phyloP scores from a whole-genome alignment of 92 coral and sea anemone genomes.

The Palythoa grandiflora region DNA sequence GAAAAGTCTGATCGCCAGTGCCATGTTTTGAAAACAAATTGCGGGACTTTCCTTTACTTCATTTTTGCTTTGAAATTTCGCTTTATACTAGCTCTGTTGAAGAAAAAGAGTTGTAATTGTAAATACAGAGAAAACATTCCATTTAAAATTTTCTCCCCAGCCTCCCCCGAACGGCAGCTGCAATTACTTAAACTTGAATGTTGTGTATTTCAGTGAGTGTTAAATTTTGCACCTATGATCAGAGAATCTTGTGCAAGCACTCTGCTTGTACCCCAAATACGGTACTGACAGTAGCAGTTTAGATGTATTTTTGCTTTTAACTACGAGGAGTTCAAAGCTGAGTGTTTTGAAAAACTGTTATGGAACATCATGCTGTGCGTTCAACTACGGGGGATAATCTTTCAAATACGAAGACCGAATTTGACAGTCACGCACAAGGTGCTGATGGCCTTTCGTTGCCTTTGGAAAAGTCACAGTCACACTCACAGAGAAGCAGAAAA shows the following conservation, averaged over 20 bases:
- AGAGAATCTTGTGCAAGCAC: too few species aligned
- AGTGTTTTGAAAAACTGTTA: not conserved
- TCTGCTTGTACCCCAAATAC: not conserved
- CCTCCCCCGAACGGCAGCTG: too few species aligned
- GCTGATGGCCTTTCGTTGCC: constrained; percentile 9
- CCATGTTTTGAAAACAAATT: not conserved
- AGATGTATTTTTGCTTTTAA: not conserved
- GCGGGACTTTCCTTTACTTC: too few species aligned
- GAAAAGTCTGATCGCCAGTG: not conserved
- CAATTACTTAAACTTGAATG: too few species aligned
- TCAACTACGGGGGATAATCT: not conserved
- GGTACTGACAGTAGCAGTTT: not conserved
- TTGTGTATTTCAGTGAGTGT: too few species aligned
- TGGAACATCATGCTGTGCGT: not conserved
- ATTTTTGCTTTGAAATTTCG: too few species aligned
- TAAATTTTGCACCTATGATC: too few species aligned
- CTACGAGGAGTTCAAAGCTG: not conserved
- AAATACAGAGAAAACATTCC: too few species aligned
- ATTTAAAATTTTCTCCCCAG: too few species aligned
- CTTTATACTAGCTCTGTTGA: too few species aligned
- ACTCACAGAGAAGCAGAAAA: not conserved
- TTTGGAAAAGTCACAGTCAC: constrained; percentile 25
- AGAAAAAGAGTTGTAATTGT: too few species aligned
- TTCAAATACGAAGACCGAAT: not conserved
- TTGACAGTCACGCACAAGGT: not conserved